Evolutionary conservation across 1,140 invertebrate species (phyloP).

Genomic region (Lerema accius): DNA sequence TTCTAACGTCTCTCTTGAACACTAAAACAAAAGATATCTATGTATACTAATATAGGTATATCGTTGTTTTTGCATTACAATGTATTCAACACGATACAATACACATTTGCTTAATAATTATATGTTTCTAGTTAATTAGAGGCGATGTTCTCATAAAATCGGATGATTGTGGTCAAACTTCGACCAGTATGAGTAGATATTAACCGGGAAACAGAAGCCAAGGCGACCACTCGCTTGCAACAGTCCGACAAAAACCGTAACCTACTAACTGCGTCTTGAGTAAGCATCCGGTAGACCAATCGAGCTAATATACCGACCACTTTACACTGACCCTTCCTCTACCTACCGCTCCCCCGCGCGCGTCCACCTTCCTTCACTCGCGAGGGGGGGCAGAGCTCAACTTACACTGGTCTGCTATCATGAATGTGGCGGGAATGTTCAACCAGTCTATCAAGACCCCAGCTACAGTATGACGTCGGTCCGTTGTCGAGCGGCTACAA

Average conservation of each 20-base stretch:
- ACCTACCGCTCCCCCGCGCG: conserved; percentile 24
- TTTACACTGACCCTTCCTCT: conserved; percentile 46
- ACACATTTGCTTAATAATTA: too few relatives aligned
- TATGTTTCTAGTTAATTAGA: too few relatives aligned
- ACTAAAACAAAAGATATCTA: too few relatives aligned
- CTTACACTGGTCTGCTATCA: neutral
- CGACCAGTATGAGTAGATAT: too few relatives aligned
- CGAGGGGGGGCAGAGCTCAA: neutral
- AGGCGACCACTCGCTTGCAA: conserved; percentile 48
- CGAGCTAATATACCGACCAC: conserved; percentile 66
- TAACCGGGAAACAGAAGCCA: conserved; percentile 34
- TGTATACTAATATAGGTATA: too few relatives aligned
- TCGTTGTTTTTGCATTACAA: too few relatives aligned
- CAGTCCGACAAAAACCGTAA: conserved; percentile 53
- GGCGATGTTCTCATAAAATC: too few relatives aligned
- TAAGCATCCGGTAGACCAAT: conserved; percentile 74
- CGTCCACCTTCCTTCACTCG: neutral
- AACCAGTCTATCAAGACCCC: conserved; percentile 29
- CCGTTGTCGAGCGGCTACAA: conserved; percentile 14
- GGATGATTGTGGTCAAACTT: too few relatives aligned
- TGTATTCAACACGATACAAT: too few relatives aligned
- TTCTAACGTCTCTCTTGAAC: too few relatives aligned
- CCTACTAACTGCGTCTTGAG: conserved; percentile 64
- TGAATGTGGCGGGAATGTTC: neutral
- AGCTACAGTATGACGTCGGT: conserved; percentile 13